phyloP scores from a whole-genome alignment of 1,140 invertebrate species.

The fruit fly (Drosophila melanogaster) region DNA sequence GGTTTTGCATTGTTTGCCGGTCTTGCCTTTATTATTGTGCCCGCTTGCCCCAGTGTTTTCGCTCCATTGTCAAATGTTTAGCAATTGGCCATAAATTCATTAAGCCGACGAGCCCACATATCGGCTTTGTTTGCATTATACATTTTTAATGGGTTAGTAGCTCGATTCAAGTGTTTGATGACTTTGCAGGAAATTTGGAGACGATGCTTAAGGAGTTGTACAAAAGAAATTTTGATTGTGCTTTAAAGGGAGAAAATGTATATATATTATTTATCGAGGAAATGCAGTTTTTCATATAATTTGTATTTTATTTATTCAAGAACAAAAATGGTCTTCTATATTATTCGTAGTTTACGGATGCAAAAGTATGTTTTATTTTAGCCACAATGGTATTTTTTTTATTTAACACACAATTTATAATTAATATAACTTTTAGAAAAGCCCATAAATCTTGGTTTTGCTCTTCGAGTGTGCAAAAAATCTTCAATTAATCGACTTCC shows the following conservation, averaged over 20 bases:
- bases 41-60: conserved; percentile 33
- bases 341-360: too few relatives aligned
- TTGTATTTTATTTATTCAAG: background rate
- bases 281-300: too few relatives aligned
- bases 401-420: too few relatives aligned
- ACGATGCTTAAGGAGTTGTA: conserved; percentile 2
- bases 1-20: conserved; percentile 50
- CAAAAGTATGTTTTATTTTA: too few relatives aligned
- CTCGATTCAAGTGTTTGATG: conserved; percentile 21
- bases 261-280: background rate
- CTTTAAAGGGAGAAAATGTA: background rate
- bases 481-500: conserved; percentile 6
- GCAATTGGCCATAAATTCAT: conserved; percentile 72
- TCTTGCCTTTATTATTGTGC: conserved; percentile 8
- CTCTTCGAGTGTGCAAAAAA: background rate
- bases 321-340: background rate
- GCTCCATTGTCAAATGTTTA: conserved; percentile 63
- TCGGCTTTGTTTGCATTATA: conserved; percentile 32
- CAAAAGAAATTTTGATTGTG: background rate
- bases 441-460: background rate
- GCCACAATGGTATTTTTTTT: too few relatives aligned
- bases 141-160: conserved; percentile 52
- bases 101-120: conserved; percentile 33
- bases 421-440: too few relatives aligned
- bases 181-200: conserved; percentile 25